Conservation (phyloP, 2,797 vertebrate genomes). For the Moxostoma hubbsi region DNA sequence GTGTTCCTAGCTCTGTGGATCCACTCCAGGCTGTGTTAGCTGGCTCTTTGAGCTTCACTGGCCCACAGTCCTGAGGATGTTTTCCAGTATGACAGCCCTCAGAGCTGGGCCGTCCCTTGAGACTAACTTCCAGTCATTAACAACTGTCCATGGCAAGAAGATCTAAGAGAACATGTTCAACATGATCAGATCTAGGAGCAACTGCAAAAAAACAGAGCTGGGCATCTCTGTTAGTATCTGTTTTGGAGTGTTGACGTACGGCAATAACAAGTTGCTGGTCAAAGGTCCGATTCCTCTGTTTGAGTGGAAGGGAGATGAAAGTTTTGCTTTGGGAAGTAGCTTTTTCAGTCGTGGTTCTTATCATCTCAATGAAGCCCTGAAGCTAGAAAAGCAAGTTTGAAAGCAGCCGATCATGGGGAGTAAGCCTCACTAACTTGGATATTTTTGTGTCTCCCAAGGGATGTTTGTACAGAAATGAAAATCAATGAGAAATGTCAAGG, state of each 20-base stretch:
- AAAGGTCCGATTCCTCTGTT: conserved; percentile 50
- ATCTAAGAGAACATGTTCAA: conserved; percentile 73
- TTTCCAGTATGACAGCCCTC: conserved; percentile 71
- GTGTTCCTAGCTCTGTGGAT: conserved; percentile 62
- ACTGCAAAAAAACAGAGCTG: conserved; percentile 20
- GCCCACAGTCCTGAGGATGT: conserved; percentile 67
- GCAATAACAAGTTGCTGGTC: conserved; percentile 50
- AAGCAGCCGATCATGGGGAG: conserved; percentile 29
- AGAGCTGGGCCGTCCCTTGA: conserved; percentile 64
- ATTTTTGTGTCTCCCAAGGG: conserved; percentile 52
- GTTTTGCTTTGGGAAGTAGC: conserved; percentile 16
- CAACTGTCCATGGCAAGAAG: conserved; percentile 70
- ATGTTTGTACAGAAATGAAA: conserved; percentile 58
- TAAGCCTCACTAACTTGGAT: conserved; percentile 32
- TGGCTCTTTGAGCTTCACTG: conserved; percentile 65
- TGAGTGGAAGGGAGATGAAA: conserved; percentile 51
- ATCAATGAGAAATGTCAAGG: conserved; percentile 40
- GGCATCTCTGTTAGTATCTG: conserved; percentile 50
- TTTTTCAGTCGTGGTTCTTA: neutral
- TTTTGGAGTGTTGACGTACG: conserved; percentile 46
- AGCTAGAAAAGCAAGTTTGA: conserved; percentile 51
- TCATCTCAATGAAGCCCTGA: conserved; percentile 46
- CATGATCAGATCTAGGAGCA: conserved; percentile 49
- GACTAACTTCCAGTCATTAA: conserved; percentile 71
- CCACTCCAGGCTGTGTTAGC: conserved; percentile 70